These are phyloP conservation scores for Galagoides demidoff DNA, from an alignment of 2,797 vertebrate species.

Conservation along the genomic window DNA sequence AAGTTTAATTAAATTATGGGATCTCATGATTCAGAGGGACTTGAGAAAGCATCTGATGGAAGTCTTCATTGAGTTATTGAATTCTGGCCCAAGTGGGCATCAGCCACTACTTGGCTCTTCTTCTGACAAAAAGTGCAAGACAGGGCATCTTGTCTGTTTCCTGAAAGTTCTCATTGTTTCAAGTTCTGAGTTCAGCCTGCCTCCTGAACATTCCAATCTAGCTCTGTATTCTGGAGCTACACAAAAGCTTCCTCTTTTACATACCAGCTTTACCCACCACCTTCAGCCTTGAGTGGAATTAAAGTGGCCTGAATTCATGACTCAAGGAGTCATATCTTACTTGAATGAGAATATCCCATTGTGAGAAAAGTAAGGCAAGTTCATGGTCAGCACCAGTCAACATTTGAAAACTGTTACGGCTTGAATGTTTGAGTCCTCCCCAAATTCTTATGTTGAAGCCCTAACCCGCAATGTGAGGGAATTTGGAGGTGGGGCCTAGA, in stretches of 20 bases:
- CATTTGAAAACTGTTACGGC: background rate
- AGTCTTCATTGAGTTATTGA: constrained; percentile 49
- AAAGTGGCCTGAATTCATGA: background rate
- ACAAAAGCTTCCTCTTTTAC: background rate
- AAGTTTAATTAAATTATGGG: constrained; percentile 75
- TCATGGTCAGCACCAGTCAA: background rate
- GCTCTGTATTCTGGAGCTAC: background rate
- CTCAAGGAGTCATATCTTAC: background rate
- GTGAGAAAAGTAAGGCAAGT: constrained; percentile 5
- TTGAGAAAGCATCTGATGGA: constrained; percentile 60
- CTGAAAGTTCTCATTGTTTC: constrained; percentile 54
- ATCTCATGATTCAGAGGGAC: constrained; percentile 66
- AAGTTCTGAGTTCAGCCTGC: constrained; percentile 21
- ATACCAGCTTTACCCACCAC: background rate
- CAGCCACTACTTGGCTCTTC: constrained; percentile 19
- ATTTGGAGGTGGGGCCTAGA: background rate
- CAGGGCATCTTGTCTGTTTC: constrained; percentile 44
- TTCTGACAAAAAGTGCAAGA: constrained; percentile 30
- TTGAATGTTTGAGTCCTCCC: background rate
- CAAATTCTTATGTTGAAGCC: background rate
- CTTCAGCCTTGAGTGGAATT: background rate
- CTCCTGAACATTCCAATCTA: constrained; percentile 48
- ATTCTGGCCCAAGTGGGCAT: constrained; percentile 51
- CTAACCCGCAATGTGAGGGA: background rate
- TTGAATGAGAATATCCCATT: background rate